Conservation (phyloP, 2,113 vertebrate species). For the Sceloporus undulatus region DNA sequence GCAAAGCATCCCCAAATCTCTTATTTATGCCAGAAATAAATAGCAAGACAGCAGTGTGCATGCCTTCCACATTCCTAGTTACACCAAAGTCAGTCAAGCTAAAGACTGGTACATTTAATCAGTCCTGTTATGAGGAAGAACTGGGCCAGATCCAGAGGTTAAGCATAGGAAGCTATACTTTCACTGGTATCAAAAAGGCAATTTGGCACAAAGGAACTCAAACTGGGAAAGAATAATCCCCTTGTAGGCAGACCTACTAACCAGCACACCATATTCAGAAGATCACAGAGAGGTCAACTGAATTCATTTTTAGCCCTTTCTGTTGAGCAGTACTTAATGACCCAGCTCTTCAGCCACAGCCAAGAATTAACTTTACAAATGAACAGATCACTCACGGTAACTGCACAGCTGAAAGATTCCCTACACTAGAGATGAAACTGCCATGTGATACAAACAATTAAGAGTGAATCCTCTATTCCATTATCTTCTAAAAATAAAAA, state of each 20-base stretch:
- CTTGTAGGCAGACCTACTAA: not conserved
- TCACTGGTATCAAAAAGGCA: not conserved
- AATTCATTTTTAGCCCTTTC: not conserved
- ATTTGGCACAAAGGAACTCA: not conserved
- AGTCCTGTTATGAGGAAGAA: not conserved
- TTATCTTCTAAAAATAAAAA: conserved; percentile 8
- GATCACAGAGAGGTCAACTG: not conserved
- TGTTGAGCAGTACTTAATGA: conserved; percentile 9
- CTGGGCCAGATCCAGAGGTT: not conserved
- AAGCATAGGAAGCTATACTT: not conserved
- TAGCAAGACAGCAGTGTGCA: not conserved
- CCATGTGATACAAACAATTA: conserved; percentile 6
- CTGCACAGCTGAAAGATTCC: conserved; percentile 15
- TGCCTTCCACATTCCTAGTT: no score
- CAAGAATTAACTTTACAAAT: conserved; percentile 20
- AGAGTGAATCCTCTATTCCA: conserved; percentile 1
- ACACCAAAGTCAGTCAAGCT: not conserved
- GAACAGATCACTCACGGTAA: conserved; percentile 2
- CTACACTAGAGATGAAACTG: not conserved
- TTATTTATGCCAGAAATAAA: not conserved
- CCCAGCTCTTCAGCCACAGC: conserved; percentile 7
- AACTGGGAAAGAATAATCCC: not conserved
- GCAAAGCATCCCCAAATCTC: not conserved
- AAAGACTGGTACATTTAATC: not conserved
- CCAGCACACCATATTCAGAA: not conserved